Conservation (phyloP, 2,113 vertebrate species). For the Pterocles orientalis region DNA sequence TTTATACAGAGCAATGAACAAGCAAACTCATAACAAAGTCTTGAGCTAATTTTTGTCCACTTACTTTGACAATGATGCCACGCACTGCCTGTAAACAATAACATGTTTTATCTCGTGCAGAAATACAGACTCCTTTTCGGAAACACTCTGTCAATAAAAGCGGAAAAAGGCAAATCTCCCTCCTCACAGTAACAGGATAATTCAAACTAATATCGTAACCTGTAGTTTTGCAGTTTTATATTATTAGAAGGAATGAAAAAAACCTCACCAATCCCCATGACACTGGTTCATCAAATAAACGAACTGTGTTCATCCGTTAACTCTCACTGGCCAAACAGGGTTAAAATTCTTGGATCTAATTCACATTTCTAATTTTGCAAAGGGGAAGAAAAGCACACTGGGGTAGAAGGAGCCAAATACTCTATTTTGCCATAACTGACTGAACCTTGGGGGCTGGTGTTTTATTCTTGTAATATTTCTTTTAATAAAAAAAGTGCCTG, state of each 20-base stretch:
- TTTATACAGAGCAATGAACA: neutral
- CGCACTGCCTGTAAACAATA: neutral
- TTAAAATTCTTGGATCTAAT: constrained; percentile 58
- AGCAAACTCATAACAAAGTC: neutral
- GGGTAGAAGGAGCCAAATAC: neutral
- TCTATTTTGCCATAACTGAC: constrained; percentile 20
- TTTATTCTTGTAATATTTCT: constrained; percentile 59
- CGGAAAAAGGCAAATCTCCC: neutral
- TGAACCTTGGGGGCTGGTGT: constrained; percentile 14
- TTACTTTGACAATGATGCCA: neutral
- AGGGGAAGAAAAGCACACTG: neutral
- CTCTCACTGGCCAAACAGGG: constrained; percentile 55
- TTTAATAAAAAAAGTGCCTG: constrained; percentile 57
- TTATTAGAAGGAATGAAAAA: constrained; percentile 30
- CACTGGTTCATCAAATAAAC: constrained; percentile 64
- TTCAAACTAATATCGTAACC: neutral
- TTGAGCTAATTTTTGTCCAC: neutral
- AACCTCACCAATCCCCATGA: neutral
- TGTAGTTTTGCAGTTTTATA: constrained; percentile 4
- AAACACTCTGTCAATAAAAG: neutral
- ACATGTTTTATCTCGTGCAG: neutral
- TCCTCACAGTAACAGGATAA: neutral
- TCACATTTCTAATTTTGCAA: constrained; percentile 40
- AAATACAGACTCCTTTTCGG: neutral
- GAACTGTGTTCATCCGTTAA: constrained; percentile 57